Conservation (phyloP, 1,140 invertebrate species). For the Drosophila kurseongensis region DNA sequence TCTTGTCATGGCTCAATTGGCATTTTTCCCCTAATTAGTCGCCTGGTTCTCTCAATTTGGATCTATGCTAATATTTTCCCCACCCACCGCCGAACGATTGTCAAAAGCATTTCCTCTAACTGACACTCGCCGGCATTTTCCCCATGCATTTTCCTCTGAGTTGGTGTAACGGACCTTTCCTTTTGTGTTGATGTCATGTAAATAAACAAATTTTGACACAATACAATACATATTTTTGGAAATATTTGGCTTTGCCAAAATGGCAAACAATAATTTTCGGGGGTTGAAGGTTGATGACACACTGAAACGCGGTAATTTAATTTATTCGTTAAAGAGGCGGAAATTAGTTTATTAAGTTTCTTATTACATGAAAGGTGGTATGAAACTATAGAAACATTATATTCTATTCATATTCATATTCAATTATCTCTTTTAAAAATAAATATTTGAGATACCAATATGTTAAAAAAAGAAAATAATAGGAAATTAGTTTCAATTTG, state of each 20-base stretch:
- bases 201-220: conserved; percentile 50
- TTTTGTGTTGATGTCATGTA: conserved; percentile 36
- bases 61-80: conserved; percentile 12
- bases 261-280: conserved; percentile 5
- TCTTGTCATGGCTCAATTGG: conserved; percentile 77
- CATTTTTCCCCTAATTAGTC: conserved; percentile 46
- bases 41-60: conserved; percentile 16
- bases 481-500: no score
- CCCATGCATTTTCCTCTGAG: neutral
- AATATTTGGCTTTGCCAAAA: conserved; percentile 39
- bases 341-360: neutral
- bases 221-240: conserved; percentile 26
- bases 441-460: no score
- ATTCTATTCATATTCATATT: no score
- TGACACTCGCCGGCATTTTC: conserved; percentile 24
- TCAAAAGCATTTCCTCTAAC: conserved; percentile 22
- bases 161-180: conserved; percentile 32
- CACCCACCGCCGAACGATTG: conserved; percentile 1
- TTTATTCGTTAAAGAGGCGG: neutral
- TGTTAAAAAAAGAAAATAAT: no score
- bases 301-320: neutral
- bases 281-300: conserved; percentile 5
- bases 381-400: no score
- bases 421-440: no score
- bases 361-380: no score